These are phyloP conservation scores for Sminthurides bifidus DNA, from an alignment of 1,140 invertebrate genomes.

Conservation along the genomic window DNA sequence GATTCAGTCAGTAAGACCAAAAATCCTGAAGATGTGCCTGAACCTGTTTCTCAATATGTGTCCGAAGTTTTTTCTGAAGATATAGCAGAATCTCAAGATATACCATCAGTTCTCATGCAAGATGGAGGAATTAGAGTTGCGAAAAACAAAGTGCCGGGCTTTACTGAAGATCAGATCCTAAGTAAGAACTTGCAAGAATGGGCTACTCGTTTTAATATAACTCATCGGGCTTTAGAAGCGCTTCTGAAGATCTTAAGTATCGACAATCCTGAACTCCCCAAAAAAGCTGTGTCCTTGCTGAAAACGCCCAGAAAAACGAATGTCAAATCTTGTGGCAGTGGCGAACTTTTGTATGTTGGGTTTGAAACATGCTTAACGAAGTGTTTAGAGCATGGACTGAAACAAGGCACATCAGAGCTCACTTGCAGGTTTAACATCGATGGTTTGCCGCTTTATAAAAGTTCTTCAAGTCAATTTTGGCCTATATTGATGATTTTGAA, in stretches of 20 bases:
- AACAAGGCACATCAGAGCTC: not conserved
- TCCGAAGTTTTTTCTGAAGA: too few relatives aligned
- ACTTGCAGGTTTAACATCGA: constrained; percentile 7
- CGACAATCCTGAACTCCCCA: not conserved
- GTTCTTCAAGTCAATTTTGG: constrained; percentile 10
- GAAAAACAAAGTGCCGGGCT: not conserved
- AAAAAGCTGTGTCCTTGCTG: not conserved
- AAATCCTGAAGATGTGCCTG: too few relatives aligned
- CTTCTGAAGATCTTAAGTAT: not conserved
- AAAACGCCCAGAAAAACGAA: constrained; percentile 3
- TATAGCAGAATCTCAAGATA: too few relatives aligned
- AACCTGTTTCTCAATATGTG: too few relatives aligned
- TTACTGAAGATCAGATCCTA: not conserved
- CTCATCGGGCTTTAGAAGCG: not conserved
- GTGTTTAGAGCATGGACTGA: not conserved
- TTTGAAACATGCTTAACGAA: not conserved
- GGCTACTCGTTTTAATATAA: not conserved
- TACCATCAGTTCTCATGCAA: too few relatives aligned
- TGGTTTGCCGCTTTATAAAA: constrained; percentile 15
- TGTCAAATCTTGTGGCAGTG: not conserved
- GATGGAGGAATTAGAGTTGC: not conserved
- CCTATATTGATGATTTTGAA: constrained; percentile 11
- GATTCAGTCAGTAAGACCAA: too few relatives aligned
- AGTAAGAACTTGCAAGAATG: not conserved
- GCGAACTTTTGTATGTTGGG: constrained; percentile 14